Evolutionary conservation across 2,113 vertebrate species (phyloP).

Genomic region (Oxyruncus cristatus): DNA sequence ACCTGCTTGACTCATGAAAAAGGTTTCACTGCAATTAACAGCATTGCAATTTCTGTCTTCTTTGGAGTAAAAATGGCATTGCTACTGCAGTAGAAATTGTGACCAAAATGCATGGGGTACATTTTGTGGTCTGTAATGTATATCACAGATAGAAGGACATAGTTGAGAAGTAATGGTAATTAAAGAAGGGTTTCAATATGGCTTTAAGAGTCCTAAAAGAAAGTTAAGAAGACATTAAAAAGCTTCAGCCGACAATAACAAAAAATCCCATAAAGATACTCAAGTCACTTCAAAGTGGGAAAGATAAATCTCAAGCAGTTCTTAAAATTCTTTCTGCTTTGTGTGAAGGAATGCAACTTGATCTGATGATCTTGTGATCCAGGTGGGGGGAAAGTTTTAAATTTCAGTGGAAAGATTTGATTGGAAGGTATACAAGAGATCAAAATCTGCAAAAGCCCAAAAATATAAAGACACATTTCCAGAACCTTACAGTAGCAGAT

Average conservation of each 20-base stretch:
- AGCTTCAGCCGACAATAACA: background rate
- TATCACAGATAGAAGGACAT: background rate
- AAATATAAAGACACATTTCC: background rate
- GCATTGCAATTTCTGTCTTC: background rate
- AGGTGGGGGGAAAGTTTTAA: background rate
- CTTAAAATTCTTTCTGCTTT: background rate
- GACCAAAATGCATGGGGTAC: background rate
- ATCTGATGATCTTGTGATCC: background rate
- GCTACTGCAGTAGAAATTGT: background rate
- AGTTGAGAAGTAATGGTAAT: background rate
- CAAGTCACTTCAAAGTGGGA: background rate
- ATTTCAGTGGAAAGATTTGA: background rate
- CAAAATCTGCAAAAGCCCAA: background rate
- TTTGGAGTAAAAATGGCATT: background rate
- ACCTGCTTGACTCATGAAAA: background rate
- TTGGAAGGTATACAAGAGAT: background rate
- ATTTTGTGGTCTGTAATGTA: background rate
- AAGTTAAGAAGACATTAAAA: background rate
- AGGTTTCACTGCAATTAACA: background rate
- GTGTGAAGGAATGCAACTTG: background rate
- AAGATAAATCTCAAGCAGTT: background rate
- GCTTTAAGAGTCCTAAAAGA: background rate
- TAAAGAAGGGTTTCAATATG: background rate
- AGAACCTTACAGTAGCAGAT: background rate
- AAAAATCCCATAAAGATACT: background rate